Conservation (phyloP, 2,113 vertebrate genomes). For the Sakesphorus luctuosus region DNA sequence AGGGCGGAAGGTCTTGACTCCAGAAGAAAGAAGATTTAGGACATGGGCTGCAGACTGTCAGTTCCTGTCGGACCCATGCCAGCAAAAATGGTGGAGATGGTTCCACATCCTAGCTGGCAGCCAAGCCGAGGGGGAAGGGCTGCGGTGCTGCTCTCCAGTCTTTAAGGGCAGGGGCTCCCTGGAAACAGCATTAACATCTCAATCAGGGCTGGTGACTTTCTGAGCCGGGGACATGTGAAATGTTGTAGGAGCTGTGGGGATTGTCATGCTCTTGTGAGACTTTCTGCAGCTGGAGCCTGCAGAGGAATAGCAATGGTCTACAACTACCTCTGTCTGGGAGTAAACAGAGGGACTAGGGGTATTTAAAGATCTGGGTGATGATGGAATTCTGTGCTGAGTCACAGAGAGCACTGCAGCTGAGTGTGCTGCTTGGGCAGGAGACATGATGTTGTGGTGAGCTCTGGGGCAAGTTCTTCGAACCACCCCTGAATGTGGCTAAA, state of each 20-base stretch:
- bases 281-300: background rate
- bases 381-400: background rate
- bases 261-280: background rate
- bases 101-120: background rate
- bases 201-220: conserved; percentile 5
- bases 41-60: background rate
- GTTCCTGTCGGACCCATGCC: background rate
- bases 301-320: background rate
- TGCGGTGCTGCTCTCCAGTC: background rate
- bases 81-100: background rate
- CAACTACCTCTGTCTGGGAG: background rate
- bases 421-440: background rate
- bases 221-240: background rate
- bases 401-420: background rate
- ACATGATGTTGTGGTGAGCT: fast-evolving
- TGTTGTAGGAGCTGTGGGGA: background rate
- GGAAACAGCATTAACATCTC: conserved; percentile 60
- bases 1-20: background rate
- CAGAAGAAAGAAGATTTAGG: background rate
- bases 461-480: background rate
- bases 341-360: background rate
- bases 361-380: background rate
- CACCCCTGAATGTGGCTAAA: background rate
- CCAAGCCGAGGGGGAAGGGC: background rate
- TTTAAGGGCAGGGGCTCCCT: conserved; percentile 31